Evolutionary conservation across 2,797 vertebrate species (phyloP), one percentile per base, ranked within the genome.

Genomic region (Nasua narica): DNA sequence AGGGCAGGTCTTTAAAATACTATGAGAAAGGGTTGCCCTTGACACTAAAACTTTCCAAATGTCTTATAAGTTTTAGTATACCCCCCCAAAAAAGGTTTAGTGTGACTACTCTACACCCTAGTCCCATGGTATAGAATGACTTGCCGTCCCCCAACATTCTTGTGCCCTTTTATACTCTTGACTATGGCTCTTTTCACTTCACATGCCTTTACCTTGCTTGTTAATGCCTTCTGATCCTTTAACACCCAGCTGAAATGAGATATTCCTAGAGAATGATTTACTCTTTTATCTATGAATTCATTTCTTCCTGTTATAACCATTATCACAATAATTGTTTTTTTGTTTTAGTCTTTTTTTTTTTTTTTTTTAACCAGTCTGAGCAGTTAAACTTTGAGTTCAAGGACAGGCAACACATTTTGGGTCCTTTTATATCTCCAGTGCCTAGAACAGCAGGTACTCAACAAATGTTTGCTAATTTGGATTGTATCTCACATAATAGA

Each of bases 61-160:
- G 35, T 87, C 89, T 96, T 93, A 48, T 12, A 77, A 97, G 54
- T n/a, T 67, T 96, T 79, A 87, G 56, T 25, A 85, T 92, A 40
- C 43, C 43, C 43, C 43, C 43, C 43, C 70, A 35, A 19, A n/a
- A 65, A 15, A 32, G 16, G n/a, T 35, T 67, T n/a, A 86, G 62
- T 25, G 85, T 92, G 77, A n/a, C 40, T 76, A 69, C 29, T 79
- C 13, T 85, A 65, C 11, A 79, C 15, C 10, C 93, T 70, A 16
- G 23, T 48, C 72, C 62, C 50, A 52, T 76, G 74, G 12, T 90
- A 19, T 90, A 19, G 46, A 65, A 43, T 89, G 83, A 93, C 43
- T 84, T 92, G 27, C 89, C 79, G 3, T 79, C 27, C 32, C 69
- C 32, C 62, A 88, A 90, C 19, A 67, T 52, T 79, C 16, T 86